phyloP scores from a whole-genome alignment of 1,140 invertebrate genomes.

The Ceratitis capitata region DNA sequence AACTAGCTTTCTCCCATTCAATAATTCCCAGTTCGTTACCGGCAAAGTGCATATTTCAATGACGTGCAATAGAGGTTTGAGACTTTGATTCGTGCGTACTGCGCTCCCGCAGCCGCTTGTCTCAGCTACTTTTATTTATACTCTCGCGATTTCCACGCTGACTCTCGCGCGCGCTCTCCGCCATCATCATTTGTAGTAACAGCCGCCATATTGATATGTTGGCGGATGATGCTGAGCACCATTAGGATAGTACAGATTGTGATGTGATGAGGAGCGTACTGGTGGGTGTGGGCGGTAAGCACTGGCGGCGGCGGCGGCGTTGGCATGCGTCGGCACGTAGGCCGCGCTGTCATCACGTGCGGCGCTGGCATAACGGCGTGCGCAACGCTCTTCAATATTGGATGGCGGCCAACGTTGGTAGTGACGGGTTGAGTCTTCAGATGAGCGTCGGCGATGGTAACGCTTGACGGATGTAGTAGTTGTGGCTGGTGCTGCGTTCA shows the following conservation, averaged over 20 bases:
- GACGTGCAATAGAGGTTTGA: neutral
- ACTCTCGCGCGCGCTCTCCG: neutral
- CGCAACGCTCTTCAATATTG: constrained; percentile 61
- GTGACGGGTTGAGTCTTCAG: constrained; percentile 58
- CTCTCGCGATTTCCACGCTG: neutral
- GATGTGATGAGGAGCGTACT: constrained; percentile 67
- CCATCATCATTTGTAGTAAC: constrained; percentile 47
- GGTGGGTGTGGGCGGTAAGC: constrained; percentile 49
- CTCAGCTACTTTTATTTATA: neutral
- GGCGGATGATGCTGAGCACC: constrained; percentile 47
- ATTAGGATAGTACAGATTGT: constrained; percentile 66
- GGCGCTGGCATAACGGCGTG: constrained; percentile 64
- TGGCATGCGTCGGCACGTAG: constrained; percentile 44
- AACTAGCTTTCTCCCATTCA: neutral
- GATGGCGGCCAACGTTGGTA: constrained; percentile 60
- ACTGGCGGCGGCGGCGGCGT: constrained; percentile 43
- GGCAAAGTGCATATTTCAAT: constrained; percentile 19
- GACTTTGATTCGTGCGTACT: neutral
- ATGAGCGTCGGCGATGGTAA: constrained; percentile 58
- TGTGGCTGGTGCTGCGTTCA: constrained; percentile 5
- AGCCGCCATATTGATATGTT: constrained; percentile 60
- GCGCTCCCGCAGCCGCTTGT: neutral
- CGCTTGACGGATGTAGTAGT: constrained; percentile 49
- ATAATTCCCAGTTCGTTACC: neutral
- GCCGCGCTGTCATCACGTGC: constrained; percentile 50